phyloP scores from a whole-genome alignment of 2,797 vertebrate species.

The Microctenopoma stevenorrisi region DNA sequence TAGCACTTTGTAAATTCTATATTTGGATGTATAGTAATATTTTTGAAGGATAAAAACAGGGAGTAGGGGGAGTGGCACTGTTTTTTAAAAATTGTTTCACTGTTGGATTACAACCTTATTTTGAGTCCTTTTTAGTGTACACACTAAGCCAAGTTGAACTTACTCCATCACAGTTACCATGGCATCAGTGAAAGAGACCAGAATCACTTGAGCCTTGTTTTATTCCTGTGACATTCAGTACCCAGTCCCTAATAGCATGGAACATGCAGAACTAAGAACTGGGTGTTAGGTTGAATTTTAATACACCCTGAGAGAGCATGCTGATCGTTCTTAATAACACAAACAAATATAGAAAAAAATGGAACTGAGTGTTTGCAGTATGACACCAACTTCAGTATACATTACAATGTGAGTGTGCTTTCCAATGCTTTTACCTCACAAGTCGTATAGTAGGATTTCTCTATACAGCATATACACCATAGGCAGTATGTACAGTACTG shows the following conservation, averaged over 20 bases:
- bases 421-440: not conserved
- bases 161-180: conserved; percentile 67
- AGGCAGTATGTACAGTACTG: not conserved
- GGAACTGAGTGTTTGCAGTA: not conserved
- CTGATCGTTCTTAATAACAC: conserved; percentile 3
- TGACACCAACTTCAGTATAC: not conserved
- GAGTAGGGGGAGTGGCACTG: not conserved
- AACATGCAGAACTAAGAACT: conserved; percentile 37
- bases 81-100: conserved; percentile 11
- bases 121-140: conserved; percentile 22
- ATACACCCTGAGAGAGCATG: conserved; percentile 36
- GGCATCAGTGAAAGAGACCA: conserved; percentile 54
- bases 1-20: not conserved
- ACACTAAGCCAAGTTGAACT: conserved; percentile 38
- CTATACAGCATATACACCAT: not conserved
- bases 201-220: conserved; percentile 63
- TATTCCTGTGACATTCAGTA: conserved; percentile 60
- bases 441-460: not conserved
- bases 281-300: conserved; percentile 54
- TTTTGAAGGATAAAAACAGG: not conserved
- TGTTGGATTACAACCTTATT: conserved; percentile 20
- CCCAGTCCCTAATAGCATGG: conserved; percentile 39
- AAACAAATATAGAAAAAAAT: not conserved
- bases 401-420: not conserved
- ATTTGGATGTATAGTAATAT: conserved; percentile 11